Evolutionary conservation across 2,888 invertebrate species (phyloP).

Genomic region (Polymixis flavicincta): DNA sequence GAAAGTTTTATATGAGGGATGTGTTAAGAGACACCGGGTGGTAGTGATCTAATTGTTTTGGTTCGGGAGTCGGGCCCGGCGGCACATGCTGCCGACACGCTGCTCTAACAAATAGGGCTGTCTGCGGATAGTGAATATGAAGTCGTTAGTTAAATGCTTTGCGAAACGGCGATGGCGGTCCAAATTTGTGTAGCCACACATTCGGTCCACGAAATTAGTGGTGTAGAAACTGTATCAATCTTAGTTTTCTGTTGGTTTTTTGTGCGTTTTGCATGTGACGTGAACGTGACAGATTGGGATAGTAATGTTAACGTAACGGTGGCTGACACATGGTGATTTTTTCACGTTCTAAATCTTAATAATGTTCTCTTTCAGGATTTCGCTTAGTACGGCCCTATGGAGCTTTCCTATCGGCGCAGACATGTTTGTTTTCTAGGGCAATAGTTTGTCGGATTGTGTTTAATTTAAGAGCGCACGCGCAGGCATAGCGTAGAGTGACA

Average conservation of each 20-base stretch:
- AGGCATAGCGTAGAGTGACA: conserved; percentile 67
- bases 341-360: not conserved
- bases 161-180: conserved; percentile 72
- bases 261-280: conserved; percentile 11
- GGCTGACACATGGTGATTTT: not conserved
- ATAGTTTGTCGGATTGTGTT: conserved; percentile 80
- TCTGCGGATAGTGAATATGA: conserved; percentile 74
- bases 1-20: conserved; percentile 75
- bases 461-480: conserved; percentile 77
- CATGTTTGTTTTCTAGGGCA: conserved; percentile 84
- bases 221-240: conserved; percentile 49
- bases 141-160: conserved; percentile 76
- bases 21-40: conserved; percentile 75
- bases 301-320: not conserved
- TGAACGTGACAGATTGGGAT: not conserved
- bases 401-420: conserved; percentile 57
- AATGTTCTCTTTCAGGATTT: not conserved
- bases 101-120: conserved; percentile 80
- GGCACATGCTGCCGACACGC: conserved; percentile 78
- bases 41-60: conserved; percentile 85
- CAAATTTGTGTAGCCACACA: conserved; percentile 66
- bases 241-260: conserved; percentile 37
- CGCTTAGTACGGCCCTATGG: conserved; percentile 45
- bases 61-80: conserved; percentile 68
- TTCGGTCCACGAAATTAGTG: conserved; percentile 55